Conservation (phyloP, 2,797 vertebrate species). For the Sphenopsis melanotis region DNA sequence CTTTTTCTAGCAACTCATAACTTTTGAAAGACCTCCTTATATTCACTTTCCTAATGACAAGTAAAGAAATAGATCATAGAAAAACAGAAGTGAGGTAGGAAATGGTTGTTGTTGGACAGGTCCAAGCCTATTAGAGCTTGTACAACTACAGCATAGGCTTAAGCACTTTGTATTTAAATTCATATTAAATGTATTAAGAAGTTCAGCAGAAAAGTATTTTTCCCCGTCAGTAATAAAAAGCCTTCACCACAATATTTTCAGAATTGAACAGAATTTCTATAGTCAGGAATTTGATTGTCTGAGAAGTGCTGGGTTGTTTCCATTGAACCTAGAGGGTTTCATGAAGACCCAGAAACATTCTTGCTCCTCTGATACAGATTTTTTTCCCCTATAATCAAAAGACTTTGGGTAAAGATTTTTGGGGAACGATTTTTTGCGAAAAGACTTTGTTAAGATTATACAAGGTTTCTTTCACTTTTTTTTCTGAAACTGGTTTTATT, state of each 20-base stretch:
- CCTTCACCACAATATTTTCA: neutral
- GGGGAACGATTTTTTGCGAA: no score
- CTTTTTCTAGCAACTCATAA: neutral
- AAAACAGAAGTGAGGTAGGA: neutral
- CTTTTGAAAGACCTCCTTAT: neutral
- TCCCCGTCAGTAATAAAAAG: neutral
- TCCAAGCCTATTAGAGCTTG: neutral
- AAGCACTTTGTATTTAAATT: neutral
- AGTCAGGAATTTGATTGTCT: neutral
- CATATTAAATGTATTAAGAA: neutral
- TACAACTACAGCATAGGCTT: neutral
- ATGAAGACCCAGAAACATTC: neutral
- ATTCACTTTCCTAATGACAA: neutral
- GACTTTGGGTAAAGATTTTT: no score
- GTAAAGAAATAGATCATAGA: neutral
- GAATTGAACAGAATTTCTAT: neutral
- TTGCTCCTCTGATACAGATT: neutral
- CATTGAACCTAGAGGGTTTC: neutral
- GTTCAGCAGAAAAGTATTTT: neutral
- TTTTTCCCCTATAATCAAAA: neutral
- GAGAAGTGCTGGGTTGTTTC: neutral
- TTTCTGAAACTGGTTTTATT: neutral
- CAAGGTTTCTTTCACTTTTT: neutral
- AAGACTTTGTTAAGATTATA: neutral
- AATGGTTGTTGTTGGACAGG: neutral